A percentile compares a stretch with the other conserved stretches of the same genome.
Evolutionary conservation across 2,113 vertebrate species (phyloP).

Genomic region (Scolopax mira): DNA sequence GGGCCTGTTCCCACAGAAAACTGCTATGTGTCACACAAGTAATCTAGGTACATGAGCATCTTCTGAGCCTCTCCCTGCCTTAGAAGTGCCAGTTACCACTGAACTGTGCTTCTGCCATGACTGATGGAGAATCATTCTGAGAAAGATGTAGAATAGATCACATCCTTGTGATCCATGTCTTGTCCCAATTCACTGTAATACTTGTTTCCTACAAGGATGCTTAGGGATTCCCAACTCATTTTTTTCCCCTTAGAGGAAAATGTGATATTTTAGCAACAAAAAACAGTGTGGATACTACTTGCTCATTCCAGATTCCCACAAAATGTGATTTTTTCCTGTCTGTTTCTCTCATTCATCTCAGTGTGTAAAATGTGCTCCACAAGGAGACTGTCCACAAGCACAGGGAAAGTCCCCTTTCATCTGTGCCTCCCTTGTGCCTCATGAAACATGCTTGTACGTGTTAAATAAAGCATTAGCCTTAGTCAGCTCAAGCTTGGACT

Average conservation of each 20-base stretch:
- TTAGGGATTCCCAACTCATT: not conserved
- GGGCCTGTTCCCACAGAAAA: not conserved
- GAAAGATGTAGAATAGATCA: not conserved
- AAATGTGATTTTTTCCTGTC: not conserved
- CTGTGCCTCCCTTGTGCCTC: not conserved
- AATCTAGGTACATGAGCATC: not conserved
- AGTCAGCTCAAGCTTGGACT: not conserved
- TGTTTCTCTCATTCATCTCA: not conserved
- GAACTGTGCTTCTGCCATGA: not conserved
- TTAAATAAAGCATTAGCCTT: not conserved
- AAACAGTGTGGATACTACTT: not conserved
- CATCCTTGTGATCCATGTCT: not conserved
- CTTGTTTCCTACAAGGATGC: not conserved
- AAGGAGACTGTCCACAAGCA: not conserved
- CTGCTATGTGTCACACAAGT: not conserved
- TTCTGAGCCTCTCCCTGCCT: not conserved
- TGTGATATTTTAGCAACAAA: not conserved
- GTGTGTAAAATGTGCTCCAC: not conserved
- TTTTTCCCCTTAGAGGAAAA: not conserved
- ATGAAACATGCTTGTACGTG: accelerated
- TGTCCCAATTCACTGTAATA: not conserved
- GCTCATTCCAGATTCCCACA: not conserved
- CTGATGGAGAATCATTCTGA: not conserved
- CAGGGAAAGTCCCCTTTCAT: not conserved
- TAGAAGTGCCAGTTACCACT: not conserved